Percentiles rank a stretch among this genome's conserved stretches.
Conservation (phyloP, 2,888 invertebrate species). For the Thymelicus sylvestris region DNA sequence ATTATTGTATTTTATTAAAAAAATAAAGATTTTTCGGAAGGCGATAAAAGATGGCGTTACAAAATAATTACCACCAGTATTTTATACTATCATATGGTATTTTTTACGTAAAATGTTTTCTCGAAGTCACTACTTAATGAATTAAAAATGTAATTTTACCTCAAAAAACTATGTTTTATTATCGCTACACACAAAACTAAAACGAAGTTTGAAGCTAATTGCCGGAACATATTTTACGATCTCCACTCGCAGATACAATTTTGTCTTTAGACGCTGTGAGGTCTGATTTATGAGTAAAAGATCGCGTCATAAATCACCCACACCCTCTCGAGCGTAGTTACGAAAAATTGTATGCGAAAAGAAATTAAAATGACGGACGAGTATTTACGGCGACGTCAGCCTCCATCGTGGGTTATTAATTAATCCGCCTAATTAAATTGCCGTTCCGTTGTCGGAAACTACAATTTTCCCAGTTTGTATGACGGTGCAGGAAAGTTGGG, state of each 20-base stretch:
- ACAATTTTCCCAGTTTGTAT: constrained; percentile 35
- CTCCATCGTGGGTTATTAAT: constrained; percentile 36
- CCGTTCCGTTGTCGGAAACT: constrained; percentile 33
- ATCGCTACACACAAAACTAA: background rate
- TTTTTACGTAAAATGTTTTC: too few species aligned
- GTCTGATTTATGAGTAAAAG: constrained; percentile 77
- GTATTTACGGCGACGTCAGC: constrained; percentile 35
- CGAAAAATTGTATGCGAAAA: constrained; percentile 35
- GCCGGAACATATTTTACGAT: constrained; percentile 26
- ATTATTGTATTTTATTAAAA: too few species aligned
- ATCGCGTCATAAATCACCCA: constrained; percentile 74
- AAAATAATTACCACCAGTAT: too few species aligned
- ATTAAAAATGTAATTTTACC: background rate
- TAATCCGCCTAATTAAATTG: constrained; percentile 38
- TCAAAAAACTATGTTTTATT: background rate
- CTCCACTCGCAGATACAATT: constrained; percentile 22
- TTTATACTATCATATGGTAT: too few species aligned
- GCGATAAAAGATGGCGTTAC: too few species aligned
- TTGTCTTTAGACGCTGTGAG: constrained; percentile 34
- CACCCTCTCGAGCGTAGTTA: constrained; percentile 30
- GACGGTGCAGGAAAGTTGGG: constrained; percentile 35
- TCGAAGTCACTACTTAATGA: too few species aligned
- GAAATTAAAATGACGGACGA: constrained; percentile 36
- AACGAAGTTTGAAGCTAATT: background rate
- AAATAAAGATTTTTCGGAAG: too few species aligned